phyloP scores from a whole-genome alignment of 2,888 invertebrate species.

The Ariolimax columbianus region DNA sequence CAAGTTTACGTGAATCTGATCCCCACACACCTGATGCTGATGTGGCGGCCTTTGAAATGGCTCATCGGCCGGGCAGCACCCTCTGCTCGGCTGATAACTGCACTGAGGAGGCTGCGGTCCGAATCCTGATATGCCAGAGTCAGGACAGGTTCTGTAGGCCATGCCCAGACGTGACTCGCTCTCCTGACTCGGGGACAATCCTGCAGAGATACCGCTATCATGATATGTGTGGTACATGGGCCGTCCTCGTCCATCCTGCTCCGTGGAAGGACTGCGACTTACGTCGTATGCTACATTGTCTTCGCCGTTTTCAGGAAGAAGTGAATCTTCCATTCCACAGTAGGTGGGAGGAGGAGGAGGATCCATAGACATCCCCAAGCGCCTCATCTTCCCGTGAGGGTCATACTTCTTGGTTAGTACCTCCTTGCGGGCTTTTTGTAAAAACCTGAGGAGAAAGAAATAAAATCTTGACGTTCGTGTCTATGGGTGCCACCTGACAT shows the following conservation, averaged over 20 bases:
- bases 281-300: conserved; percentile 57
- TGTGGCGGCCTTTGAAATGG: not conserved
- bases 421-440: conserved; percentile 64
- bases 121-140: conserved; percentile 64
- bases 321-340: conserved; percentile 55
- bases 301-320: conserved; percentile 50
- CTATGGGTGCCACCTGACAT: too few relatives aligned
- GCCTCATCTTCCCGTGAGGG: conserved; percentile 65
- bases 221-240: conserved; percentile 48
- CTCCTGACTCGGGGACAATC: conserved; percentile 40
- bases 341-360: conserved; percentile 61
- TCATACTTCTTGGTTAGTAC: conserved; percentile 70
- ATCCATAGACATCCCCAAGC: conserved; percentile 57
- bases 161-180: conserved; percentile 23
- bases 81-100: conserved; percentile 11
- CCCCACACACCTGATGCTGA: conserved; percentile 6
- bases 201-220: conserved; percentile 49
- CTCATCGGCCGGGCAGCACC: conserved; percentile 14
- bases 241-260: conserved; percentile 46
- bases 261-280: conserved; percentile 58
- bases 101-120: conserved; percentile 9
- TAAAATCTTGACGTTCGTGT: not conserved
- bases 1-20: not conserved
- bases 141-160: conserved; percentile 64
- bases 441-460: conserved; percentile 59